phyloP scores from a whole-genome alignment of 53 echinoderm and acorn worm genomes.

The Astropecten irregularis region DNA sequence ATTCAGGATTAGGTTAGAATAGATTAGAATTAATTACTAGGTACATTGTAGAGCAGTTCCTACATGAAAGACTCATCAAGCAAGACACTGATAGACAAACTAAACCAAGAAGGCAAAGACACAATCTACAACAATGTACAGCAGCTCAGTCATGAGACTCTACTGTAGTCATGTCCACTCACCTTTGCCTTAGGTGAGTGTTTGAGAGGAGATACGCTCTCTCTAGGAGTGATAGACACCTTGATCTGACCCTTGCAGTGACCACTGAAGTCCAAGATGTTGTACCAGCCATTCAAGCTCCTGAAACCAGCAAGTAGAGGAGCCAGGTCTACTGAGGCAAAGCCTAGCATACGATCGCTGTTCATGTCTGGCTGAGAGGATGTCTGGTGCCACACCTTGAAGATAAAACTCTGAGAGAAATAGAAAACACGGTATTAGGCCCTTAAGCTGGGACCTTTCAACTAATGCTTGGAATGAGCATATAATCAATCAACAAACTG shows the following conservation, averaged over 20 bases:
- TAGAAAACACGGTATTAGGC: too few species aligned
- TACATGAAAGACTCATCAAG: too few species aligned
- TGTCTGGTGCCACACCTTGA: constrained; percentile 92
- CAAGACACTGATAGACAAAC: not conserved
- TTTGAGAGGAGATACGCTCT: constrained; percentile 76
- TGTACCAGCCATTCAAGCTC: constrained; percentile 92
- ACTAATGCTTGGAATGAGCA: not conserved
- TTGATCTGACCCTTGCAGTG: constrained; percentile 92
- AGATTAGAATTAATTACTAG: too few species aligned
- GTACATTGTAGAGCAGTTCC: not conserved
- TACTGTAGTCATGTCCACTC: not conserved
- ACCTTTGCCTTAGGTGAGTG: constrained; percentile 61
- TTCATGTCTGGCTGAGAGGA: constrained; percentile 55
- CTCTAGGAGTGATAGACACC: constrained; percentile 77
- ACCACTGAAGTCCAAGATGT: constrained; percentile 95
- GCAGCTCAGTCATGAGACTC: too few species aligned
- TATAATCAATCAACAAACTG: too few species aligned
- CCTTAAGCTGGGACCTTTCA: not conserved
- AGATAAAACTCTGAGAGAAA: constrained; percentile 73
- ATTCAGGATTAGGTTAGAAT: too few species aligned
- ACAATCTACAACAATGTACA: not conserved
- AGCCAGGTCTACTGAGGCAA: constrained; percentile 87
- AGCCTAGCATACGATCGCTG: constrained; percentile 88
- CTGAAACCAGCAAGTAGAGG: constrained; percentile 85
- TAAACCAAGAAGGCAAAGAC: too few species aligned